phyloP scores from a whole-genome alignment of 2,113 vertebrate genomes.

The Syngnathus typhle region DNA sequence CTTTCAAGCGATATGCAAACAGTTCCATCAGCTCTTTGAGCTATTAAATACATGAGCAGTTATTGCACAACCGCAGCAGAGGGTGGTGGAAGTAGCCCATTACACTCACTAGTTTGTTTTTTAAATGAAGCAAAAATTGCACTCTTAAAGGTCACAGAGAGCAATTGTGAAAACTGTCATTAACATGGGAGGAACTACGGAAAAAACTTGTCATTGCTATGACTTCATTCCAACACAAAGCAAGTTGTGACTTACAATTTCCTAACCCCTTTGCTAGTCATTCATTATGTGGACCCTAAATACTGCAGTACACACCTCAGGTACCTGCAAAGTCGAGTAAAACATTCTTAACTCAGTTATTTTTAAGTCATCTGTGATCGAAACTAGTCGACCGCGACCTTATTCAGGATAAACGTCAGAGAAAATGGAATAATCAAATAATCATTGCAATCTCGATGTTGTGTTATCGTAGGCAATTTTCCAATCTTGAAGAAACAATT shows the following conservation, averaged over 20 bases:
- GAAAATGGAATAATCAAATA: too few species aligned
- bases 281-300: neutral
- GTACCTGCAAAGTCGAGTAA: neutral
- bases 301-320: neutral
- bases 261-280: conserved; percentile 24
- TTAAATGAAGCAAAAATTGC: conserved; percentile 32
- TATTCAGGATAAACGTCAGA: neutral
- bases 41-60: conserved; percentile 26
- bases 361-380: neutral
- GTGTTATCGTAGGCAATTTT: neutral
- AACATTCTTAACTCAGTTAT: neutral
- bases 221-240: conserved; percentile 34
- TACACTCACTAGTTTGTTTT: conserved; percentile 39
- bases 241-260: conserved; percentile 40
- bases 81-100: conserved; percentile 45
- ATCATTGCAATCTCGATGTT: too few species aligned
- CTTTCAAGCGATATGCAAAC: conserved; percentile 15
- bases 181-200: conserved; percentile 38
- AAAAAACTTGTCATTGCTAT: conserved; percentile 40
- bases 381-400: too few species aligned
- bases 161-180: conserved; percentile 33
- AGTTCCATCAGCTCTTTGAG: conserved; percentile 27
- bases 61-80: conserved; percentile 20
- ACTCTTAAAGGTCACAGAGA: conserved; percentile 33
- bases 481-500: neutral